These are phyloP conservation scores for Coenobita brevimanus DNA, from an alignment of 1,140 invertebrate species.

Conservation along the genomic window DNA sequence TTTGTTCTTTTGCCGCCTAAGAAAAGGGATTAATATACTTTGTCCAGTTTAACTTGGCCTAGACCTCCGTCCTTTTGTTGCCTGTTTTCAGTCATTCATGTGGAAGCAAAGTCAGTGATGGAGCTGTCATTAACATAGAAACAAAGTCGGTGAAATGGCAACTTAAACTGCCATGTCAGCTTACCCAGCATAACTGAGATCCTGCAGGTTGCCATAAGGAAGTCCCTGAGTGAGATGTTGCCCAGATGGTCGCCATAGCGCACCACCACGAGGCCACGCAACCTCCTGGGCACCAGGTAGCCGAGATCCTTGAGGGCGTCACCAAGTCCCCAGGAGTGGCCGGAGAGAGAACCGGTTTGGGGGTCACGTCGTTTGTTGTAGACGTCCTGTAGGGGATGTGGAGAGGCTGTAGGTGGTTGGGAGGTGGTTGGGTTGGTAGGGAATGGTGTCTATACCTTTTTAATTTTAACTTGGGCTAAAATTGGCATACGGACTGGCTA, in stretches of 20 bases:
- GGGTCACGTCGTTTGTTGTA: constrained; percentile 3
- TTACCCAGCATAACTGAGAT: constrained; percentile 47
- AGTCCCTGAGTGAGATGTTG: constrained; percentile 34
- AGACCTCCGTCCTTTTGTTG: too few relatives aligned
- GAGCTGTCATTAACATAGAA: not conserved
- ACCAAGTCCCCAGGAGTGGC: constrained; percentile 14
- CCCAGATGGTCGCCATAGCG: constrained; percentile 25
- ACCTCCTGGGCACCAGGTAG: constrained; percentile 18
- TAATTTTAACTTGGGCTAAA: too few relatives aligned
- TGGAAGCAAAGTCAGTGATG: not conserved
- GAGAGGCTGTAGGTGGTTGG: too few relatives aligned
- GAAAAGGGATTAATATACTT: too few relatives aligned
- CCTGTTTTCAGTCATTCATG: too few relatives aligned
- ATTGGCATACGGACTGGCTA: too few relatives aligned
- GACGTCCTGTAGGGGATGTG: constrained; percentile 7
- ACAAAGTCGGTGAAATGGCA: too few relatives aligned
- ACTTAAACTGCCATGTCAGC: too few relatives aligned
- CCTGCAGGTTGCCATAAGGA: constrained; percentile 48
- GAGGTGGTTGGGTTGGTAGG: too few relatives aligned
- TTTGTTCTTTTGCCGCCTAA: too few relatives aligned
- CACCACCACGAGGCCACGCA: constrained; percentile 34
- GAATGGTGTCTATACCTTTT: too few relatives aligned
- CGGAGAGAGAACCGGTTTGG: not conserved
- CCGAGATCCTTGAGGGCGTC: constrained; percentile 39
- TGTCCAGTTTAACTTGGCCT: too few relatives aligned